Evolutionary conservation across 2,888 invertebrate genomes (phyloP), one percentile per base, ranked within the genome.

Genomic region (Melieria picta): DNA sequence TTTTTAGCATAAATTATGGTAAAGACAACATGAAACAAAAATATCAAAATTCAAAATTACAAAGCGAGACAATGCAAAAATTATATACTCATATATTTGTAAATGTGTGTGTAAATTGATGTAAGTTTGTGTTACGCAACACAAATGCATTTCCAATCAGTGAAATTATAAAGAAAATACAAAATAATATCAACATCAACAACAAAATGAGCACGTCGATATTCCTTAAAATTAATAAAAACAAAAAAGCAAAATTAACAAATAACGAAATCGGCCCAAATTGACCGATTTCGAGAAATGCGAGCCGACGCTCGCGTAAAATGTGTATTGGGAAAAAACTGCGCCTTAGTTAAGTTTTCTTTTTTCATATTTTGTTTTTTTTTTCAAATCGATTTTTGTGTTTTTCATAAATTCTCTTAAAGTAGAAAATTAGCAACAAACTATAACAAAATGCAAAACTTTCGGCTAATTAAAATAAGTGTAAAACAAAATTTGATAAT

Each of bases 171-270:
- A 57, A 45, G 64, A 68, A 74, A 30, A 30, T 70, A 75, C 62
- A 73, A 75, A 30, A 30, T 56, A 75, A 76, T 65, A 73, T 73
- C 68, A 77, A 75, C 72, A 78, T 75, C 74, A 76, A 77, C 79
- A 79, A 76, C 77, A 77, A 73, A 73, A 81, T 78, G 81, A 81
- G 81, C 81, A 81, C 81, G 81, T 79, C 80, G 80, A 81, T 81
- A 81, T 81, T 81, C 81, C 81, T 81, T 80, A 79, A 71, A 30
- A 30, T 73, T 73, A 65, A 69, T 62, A 43, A 73, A 69, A 76
- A 73, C 69, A 75, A 73, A 72, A 69, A 74, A 76, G 69, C 71
- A 73, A 75, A 52, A 70, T 71, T 62, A 70, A 68, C 74, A 75
- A 75, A 74, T 72, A 72, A 68, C 71, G 70, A 74, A 72, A 64